Base-by-base conservation (phyloP, 2,888 invertebrate species). In the Nasonia oneida region DNA sequence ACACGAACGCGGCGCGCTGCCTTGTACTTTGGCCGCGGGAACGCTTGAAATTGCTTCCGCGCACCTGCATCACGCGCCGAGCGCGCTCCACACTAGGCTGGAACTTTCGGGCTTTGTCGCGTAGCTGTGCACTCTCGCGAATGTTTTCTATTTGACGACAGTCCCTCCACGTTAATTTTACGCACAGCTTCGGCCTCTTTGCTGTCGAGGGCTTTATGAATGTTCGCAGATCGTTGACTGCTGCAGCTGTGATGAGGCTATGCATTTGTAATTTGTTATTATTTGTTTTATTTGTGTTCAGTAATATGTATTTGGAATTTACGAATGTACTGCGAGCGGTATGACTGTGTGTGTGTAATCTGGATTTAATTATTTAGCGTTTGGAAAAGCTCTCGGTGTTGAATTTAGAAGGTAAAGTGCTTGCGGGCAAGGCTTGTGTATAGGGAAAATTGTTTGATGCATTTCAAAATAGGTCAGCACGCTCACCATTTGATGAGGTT, bases 1-100 rank as follows among this genome's bases (percentile, higher is more conserved):
- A 10, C 57, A 10, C 47, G 1, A 10, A 23, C 53, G 6, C 23
- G 18, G 18, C 1, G 29, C 18, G 50, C 39, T 14, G 61, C 80
- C 78, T 64, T 42, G 64, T 57, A 78, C 64, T 78, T 78, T 42
- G 50, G 37, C 61, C 37, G 57, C 57, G 76, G 18, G 37, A 57
- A 37, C 50, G 79, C 50, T 47, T 42, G 77, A 83, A 83, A 77
- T 83, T 83, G 83, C 83, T 77, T 83, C 70, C 83, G 71, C 71
- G 33, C 23, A 15, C 77, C 39, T n/a, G 67, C 33, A 12, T n/a
- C 53, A 76, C 50, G 18, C 33, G 42, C 33, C 10, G 71, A 14
- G 73, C 4, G 3, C 15, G 3, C 15, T 8, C 15, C 3, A 29
- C 37, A 37, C 37, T n/a, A 70, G 37, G 70, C 42, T 75, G 70